phyloP scores from a whole-genome alignment of 1,140 invertebrate species.

The Cephus cinctus region DNA sequence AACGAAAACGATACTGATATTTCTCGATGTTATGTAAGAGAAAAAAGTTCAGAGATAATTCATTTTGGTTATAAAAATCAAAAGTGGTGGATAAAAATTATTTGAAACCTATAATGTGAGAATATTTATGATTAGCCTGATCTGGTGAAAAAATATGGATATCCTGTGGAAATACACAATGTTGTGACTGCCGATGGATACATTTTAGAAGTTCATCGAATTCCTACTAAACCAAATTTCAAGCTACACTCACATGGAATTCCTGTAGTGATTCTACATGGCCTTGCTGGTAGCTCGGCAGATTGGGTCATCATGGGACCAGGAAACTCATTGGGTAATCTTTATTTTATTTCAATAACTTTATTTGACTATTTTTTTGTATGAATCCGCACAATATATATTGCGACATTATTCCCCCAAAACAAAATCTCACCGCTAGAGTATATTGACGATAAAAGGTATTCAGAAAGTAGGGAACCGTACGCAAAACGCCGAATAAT shows the following conservation, averaged over 20 bases:
- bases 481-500: too few relatives aligned
- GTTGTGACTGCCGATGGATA: slow-evolving; percentile 70
- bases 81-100: background rate
- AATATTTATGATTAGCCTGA: slow-evolving; percentile 45
- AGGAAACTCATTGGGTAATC: slow-evolving; percentile 51
- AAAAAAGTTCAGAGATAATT: background rate
- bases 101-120: too few relatives aligned
- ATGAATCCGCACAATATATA: too few relatives aligned
- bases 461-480: too few relatives aligned
- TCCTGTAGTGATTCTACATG: slow-evolving; percentile 66
- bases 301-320: slow-evolving; percentile 62
- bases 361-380: too few relatives aligned
- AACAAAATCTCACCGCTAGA: too few relatives aligned
- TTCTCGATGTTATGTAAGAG: background rate
- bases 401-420: too few relatives aligned
- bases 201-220: slow-evolving; percentile 66
- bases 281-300: slow-evolving; percentile 60
- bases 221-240: slow-evolving; percentile 48
- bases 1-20: background rate
- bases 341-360: too few relatives aligned
- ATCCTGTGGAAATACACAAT: slow-evolving; percentile 58
- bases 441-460: too few relatives aligned
- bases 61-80: background rate
- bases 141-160: slow-evolving; percentile 56
- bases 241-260: slow-evolving; percentile 3